Conservation (phyloP, 1,140 invertebrate genomes). For the Drosophila simulans region DNA sequence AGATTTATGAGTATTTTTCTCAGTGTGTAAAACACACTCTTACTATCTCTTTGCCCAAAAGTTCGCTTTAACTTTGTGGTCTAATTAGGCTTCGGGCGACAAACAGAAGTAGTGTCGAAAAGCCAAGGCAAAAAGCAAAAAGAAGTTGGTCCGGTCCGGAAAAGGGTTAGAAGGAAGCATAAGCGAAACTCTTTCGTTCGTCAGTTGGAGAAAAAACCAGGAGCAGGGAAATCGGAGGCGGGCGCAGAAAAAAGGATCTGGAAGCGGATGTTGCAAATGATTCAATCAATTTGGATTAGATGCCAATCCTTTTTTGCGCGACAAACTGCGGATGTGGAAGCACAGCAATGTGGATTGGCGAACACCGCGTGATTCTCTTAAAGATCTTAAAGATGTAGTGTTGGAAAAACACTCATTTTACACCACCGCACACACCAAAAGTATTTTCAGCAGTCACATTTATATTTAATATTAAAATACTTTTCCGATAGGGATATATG, state of each 20-base stretch:
- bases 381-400: background rate
- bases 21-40: background rate
- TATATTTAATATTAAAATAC: too few relatives aligned
- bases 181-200: background rate
- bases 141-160: background rate
- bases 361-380: background rate
- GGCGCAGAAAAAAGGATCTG: conserved; percentile 9
- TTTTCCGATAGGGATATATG: too few relatives aligned
- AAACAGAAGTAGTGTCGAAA: conserved; percentile 35
- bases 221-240: background rate
- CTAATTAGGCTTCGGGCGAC: conserved; percentile 34
- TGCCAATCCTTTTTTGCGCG: conserved; percentile 6
- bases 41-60: conserved; percentile 9
- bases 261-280: conserved; percentile 48
- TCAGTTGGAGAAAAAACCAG: background rate
- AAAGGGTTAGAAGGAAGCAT: conserved; percentile 11
- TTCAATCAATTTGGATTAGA: conserved; percentile 45
- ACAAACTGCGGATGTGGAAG: conserved; percentile 9
- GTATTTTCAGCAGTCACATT: too few relatives aligned
- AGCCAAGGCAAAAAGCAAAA: conserved; percentile 26
- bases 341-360: background rate
- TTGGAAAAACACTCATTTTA: background rate
- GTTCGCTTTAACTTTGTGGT: conserved; percentile 20
- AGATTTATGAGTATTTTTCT: background rate
- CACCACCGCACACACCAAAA: too few relatives aligned